Evolutionary conservation across 2,888 invertebrate species (phyloP).

Genomic region (Hyles lineata): DNA sequence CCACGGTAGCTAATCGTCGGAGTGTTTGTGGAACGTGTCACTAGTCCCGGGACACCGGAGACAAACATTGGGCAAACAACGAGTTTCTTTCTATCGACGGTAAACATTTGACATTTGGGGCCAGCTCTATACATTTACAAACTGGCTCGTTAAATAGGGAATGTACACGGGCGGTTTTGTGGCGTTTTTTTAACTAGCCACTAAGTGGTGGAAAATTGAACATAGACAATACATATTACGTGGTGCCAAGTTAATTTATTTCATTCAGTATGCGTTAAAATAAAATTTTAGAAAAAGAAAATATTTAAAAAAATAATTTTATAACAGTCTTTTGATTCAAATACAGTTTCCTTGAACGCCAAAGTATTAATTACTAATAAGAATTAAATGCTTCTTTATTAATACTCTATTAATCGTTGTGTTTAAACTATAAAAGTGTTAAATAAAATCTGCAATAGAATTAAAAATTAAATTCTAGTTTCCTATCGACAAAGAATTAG

Average conservation of each 20-base stretch:
- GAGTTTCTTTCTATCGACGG: slow-evolving; percentile 56
- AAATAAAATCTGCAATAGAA: background rate
- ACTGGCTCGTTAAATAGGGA: slow-evolving; percentile 49
- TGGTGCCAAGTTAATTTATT: no score
- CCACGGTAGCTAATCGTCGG: slow-evolving; percentile 29
- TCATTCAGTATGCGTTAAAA: no score
- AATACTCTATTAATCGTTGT: no score
- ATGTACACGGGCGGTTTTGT: slow-evolving; percentile 50
- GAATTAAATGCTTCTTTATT: no score
- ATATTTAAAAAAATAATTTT: no score
- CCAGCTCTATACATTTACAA: slow-evolving; percentile 52
- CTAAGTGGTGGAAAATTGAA: no score
- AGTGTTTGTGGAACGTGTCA: slow-evolving; percentile 31
- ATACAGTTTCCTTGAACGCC: no score
- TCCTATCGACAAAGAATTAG: no score
- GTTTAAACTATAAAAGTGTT: no score
- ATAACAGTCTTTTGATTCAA: no score
- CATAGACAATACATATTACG: background rate
- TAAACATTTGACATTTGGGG: slow-evolving; percentile 56
- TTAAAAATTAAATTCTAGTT: background rate
- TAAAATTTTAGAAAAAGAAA: no score
- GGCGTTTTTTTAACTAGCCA: background rate
- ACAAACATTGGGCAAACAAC: slow-evolving; percentile 51
- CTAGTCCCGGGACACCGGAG: slow-evolving; percentile 38
- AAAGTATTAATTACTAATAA: no score